Evolutionary conservation across 2,113 vertebrate species (phyloP), one percentile per base, ranked within the genome.

Genomic region (Odontophorus gujanensis): DNA sequence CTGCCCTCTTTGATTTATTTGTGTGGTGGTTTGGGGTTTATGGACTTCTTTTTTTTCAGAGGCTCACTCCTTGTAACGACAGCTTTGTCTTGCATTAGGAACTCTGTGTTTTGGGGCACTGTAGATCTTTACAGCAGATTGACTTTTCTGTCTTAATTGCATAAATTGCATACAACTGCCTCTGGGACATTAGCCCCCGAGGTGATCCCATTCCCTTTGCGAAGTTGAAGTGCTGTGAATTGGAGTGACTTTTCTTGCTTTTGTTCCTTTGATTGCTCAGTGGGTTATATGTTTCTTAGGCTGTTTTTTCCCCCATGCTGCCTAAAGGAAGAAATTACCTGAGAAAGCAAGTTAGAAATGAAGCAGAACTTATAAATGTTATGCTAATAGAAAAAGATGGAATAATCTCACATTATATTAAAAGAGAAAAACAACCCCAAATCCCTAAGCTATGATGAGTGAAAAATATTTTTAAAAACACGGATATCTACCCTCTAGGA

Each of bases 301-400:
- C 81, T 87, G 24, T 47, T 63, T 47, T 82, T 53, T 53, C 43
- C 43, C 43, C 81, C 16, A 1, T 79, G n/a, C n/a, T 88, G 80
- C 94, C 91, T 78, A 50, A 93, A 93, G 90, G 87, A 80, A 92
- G 79, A 91, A 91, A 90, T 90, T 95, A 94, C 94, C 87, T 95
- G 91, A 79, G 89, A 93, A 91, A 68, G 73, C 4, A 3, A 94
- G 82, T 88, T 8, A 90, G 91, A 96, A 93, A 88, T 65, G 69
- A 85, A 92, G 81, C 80, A 91, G 80, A 90, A 90, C 80, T 93
- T 90, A 71, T 4, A 85, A 84, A 96, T 86, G 88, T 94, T 96
- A 94, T 90, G 94, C 87, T 95, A 94, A 94, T 93, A 94, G 91
- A 85, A 94, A 95, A 89, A 81, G 57, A 72, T 83, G 82, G 85